phyloP scores from a whole-genome alignment of 53 echinoderm and acorn worm species.

The Henricia sp. region DNA sequence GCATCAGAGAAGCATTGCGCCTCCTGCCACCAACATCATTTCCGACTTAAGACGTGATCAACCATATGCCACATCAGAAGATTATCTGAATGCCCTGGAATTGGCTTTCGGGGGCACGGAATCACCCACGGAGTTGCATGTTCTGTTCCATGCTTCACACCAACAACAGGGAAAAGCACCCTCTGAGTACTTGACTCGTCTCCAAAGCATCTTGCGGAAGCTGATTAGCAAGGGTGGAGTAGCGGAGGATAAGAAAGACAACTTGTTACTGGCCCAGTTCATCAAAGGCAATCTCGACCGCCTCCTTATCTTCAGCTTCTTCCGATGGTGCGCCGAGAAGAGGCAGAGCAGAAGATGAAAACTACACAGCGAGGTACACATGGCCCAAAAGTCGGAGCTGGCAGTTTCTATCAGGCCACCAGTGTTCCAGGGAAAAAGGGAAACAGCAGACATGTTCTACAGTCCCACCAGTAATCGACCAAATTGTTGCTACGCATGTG shows the following conservation, averaged over 20 bases:
- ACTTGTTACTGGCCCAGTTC: slow-evolving; percentile 30
- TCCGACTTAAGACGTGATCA: slow-evolving; percentile 21
- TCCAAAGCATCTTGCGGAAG: slow-evolving; percentile 28
- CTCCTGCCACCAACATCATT: slow-evolving; percentile 5
- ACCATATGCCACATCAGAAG: background rate
- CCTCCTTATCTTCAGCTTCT: slow-evolving; percentile 13
- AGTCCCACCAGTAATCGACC: background rate
- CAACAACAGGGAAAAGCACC: slow-evolving; percentile 39
- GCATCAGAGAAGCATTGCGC: slow-evolving; percentile 25
- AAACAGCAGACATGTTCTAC: background rate
- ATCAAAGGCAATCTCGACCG: slow-evolving; percentile 21
- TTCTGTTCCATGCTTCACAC: slow-evolving; percentile 40
- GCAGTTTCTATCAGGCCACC: background rate
- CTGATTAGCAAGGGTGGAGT: slow-evolving; percentile 46
- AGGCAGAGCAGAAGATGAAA: slow-evolving; percentile 17
- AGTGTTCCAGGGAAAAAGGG: background rate
- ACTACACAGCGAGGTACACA: background rate
- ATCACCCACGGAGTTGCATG: slow-evolving; percentile 52
- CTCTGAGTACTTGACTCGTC: slow-evolving; percentile 28
- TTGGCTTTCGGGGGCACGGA: slow-evolving; percentile 59
- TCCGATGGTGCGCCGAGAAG: background rate
- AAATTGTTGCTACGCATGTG: slow-evolving; percentile 16
- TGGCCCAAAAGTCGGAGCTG: background rate
- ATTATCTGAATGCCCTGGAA: slow-evolving; percentile 2
- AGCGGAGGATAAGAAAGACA: background rate